Evolutionary conservation across 2,113 vertebrate genomes (phyloP).

Genomic region (Malurus alboscapulatus): DNA sequence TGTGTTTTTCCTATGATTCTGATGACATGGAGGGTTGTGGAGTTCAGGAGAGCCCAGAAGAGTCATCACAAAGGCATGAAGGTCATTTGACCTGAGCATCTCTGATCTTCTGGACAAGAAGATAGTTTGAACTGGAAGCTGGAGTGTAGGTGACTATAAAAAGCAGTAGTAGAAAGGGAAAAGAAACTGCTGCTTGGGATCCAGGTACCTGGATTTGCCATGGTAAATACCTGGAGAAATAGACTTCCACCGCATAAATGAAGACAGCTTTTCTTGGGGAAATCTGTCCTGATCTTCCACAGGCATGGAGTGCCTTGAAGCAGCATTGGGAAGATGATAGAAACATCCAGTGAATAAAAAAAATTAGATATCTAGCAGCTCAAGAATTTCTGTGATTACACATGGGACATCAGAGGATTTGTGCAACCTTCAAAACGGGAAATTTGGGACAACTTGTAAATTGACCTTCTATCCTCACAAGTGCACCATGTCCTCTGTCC

Average conservation of each 20-base stretch:
- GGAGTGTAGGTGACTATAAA: background rate
- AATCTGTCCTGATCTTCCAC: background rate
- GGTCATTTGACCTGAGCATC: background rate
- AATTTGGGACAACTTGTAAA: background rate
- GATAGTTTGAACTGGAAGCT: background rate
- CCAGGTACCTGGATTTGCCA: background rate
- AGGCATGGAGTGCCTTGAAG: background rate
- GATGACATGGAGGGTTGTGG: background rate
- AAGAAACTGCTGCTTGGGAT: background rate
- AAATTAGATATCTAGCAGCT: background rate
- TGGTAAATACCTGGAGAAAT: background rate
- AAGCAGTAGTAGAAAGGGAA: background rate
- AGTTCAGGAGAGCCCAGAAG: background rate
- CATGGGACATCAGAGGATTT: background rate
- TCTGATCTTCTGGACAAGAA: background rate
- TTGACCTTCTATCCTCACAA: background rate
- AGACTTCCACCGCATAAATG: background rate
- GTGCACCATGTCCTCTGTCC: accelerated
- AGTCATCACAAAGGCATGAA: background rate
- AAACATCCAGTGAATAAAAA: background rate
- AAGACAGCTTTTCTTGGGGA: background rate
- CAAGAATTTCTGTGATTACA: background rate
- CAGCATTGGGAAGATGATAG: background rate
- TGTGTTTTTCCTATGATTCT: background rate
- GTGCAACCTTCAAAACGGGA: background rate